A percentile compares a stretch with the other conserved stretches of the same genome.
Evolutionary conservation across 2,113 vertebrate species (phyloP).

Genomic region (Tauraco erythrolophus): DNA sequence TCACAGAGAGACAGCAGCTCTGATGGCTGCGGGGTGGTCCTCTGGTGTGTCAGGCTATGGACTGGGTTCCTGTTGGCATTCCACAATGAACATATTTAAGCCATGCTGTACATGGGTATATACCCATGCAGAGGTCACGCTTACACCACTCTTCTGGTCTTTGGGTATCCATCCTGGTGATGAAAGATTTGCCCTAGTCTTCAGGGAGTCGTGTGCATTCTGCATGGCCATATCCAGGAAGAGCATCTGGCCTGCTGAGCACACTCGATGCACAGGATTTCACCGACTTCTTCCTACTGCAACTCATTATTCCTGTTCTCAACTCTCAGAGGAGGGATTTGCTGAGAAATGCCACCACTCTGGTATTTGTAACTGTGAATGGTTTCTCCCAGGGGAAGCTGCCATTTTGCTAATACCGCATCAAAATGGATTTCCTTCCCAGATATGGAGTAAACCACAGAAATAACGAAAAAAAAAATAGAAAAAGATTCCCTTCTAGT

Average conservation of each 20-base stretch:
- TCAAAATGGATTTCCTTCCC: conserved; percentile 29
- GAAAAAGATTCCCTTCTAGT: neutral
- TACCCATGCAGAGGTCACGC: accelerated
- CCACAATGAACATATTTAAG: neutral
- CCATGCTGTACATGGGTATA: accelerated
- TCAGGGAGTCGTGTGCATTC: accelerated
- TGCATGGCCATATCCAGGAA: accelerated
- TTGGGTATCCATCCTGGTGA: neutral
- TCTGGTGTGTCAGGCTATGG: accelerated
- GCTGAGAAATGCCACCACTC: conserved; percentile 9
- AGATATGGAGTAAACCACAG: neutral
- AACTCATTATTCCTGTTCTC: neutral
- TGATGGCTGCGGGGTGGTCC: neutral
- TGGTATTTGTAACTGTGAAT: neutral
- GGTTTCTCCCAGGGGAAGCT: conserved; percentile 23
- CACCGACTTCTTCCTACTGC: neutral
- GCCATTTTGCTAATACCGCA: conserved; percentile 6
- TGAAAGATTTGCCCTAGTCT: neutral
- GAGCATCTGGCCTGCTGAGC: accelerated
- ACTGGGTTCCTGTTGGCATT: accelerated
- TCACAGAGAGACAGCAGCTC: neutral
- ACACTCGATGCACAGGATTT: accelerated
- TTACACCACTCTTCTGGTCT: accelerated
- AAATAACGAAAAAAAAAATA: neutral
- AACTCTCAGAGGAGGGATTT: neutral